Percentiles rank a stretch among this genome's conserved stretches.
phyloP scores from a whole-genome alignment of 2,888 invertebrate species.

The Bimastos eiseni region DNA sequence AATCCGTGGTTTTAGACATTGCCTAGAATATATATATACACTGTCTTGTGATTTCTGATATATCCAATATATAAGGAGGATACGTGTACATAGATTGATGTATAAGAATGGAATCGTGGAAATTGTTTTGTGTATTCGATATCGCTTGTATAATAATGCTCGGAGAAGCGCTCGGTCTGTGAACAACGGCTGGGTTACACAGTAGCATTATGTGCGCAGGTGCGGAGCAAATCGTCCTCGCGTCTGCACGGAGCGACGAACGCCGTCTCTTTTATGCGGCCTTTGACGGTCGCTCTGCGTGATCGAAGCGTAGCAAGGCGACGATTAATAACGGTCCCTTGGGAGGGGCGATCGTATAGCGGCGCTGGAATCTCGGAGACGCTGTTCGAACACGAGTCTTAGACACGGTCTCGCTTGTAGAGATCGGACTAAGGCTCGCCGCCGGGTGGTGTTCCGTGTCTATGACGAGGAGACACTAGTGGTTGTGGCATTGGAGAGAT shows the following conservation, averaged over 20 bases:
- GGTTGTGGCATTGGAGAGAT: not conserved
- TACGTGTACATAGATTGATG: not conserved
- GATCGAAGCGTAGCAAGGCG: not conserved
- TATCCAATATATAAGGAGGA: not conserved
- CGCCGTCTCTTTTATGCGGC: conserved; percentile 8
- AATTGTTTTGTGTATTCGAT: not conserved
- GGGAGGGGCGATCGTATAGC: not conserved
- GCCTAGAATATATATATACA: too few relatives aligned
- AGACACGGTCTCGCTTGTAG: not conserved
- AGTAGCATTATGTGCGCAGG: not conserved
- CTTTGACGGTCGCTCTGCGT: not conserved
- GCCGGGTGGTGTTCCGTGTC: not conserved
- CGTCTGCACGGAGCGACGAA: not conserved
- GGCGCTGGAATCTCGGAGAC: not conserved
- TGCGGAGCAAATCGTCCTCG: not conserved
- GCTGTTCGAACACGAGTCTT: not conserved
- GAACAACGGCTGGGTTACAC: too few relatives aligned
- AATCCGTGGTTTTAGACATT: too few relatives aligned
- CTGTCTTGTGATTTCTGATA: not conserved
- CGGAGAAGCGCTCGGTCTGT: not conserved
- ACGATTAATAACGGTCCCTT: not conserved
- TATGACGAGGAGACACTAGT: not conserved
- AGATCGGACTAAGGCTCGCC: not conserved
- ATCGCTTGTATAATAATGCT: not conserved
- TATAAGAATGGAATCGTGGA: not conserved